Evolutionary conservation across 2,797 vertebrate species (phyloP).

Genomic region (Margarornis squamiger): DNA sequence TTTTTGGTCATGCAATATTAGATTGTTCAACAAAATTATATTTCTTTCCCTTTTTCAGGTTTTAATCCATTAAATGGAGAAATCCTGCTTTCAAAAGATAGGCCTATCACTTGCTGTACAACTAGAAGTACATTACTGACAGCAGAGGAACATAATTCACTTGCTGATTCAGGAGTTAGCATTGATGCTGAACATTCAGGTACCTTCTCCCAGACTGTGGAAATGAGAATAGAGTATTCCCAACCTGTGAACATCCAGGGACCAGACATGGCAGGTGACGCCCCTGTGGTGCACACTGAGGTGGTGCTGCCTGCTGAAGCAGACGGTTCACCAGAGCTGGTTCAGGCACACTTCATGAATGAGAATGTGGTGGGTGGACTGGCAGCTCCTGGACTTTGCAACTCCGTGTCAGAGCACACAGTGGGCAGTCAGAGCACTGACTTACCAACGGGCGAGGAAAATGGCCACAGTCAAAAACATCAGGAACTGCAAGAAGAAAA

Average conservation of each 20-base stretch:
- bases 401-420: background rate
- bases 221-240: background rate
- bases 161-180: background rate
- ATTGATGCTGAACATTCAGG: background rate
- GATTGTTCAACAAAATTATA: background rate
- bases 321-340: constrained; percentile 12
- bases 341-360: background rate
- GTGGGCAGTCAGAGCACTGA: background rate
- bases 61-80: constrained; percentile 12
- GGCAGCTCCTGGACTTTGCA: background rate
- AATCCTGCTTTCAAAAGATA: background rate
- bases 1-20: background rate
- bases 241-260: background rate
- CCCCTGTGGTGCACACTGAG: background rate
- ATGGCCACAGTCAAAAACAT: background rate
- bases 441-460: background rate
- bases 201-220: background rate
- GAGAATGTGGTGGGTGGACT: background rate
- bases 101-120: background rate
- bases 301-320: background rate
- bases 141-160: background rate
- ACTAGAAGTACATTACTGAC: background rate
- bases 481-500: background rate
- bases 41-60: constrained; percentile 30
- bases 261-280: background rate